Conservation (phyloP, 2,797 vertebrate species). For the Masticophis lateralis region DNA sequence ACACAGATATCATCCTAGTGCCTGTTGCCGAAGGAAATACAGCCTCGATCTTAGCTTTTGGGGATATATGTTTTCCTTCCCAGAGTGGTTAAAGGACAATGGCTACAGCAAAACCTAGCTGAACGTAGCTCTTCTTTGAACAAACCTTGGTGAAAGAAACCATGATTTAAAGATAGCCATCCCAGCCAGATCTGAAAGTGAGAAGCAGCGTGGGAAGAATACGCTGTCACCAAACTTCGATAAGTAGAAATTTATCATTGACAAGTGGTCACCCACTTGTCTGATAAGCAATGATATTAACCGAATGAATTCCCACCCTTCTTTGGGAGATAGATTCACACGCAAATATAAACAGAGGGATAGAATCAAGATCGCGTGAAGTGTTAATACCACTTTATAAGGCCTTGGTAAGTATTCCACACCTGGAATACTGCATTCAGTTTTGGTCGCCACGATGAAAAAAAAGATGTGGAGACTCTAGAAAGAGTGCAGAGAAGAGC, state of each 20-base stretch:
- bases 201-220: constrained; percentile 67
- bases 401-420: too few relatives aligned
- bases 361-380: too few relatives aligned
- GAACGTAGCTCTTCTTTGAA: not conserved
- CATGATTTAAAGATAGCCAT: not conserved
- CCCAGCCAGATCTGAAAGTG: constrained; percentile 31
- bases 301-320: not conserved
- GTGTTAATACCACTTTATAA: too few relatives aligned
- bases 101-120: not conserved
- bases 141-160: not conserved
- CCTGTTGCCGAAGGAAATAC: constrained; percentile 30
- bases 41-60: not conserved
- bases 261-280: constrained; percentile 26
- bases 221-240: constrained; percentile 34
- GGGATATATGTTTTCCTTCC: not conserved
- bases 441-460: too few relatives aligned
- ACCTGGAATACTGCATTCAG: too few relatives aligned
- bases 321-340: not conserved
- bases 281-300: not conserved
- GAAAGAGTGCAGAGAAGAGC: too few relatives aligned
- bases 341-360: too few relatives aligned
- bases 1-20: constrained; percentile 50
- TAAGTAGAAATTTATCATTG: constrained; percentile 13
- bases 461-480: too few relatives aligned
- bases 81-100: not conserved